Percentiles rank a stretch among this genome's conserved stretches.
Evolutionary conservation across 2,113 vertebrate species (phyloP).

Genomic region (Cichladusa arquata): DNA sequence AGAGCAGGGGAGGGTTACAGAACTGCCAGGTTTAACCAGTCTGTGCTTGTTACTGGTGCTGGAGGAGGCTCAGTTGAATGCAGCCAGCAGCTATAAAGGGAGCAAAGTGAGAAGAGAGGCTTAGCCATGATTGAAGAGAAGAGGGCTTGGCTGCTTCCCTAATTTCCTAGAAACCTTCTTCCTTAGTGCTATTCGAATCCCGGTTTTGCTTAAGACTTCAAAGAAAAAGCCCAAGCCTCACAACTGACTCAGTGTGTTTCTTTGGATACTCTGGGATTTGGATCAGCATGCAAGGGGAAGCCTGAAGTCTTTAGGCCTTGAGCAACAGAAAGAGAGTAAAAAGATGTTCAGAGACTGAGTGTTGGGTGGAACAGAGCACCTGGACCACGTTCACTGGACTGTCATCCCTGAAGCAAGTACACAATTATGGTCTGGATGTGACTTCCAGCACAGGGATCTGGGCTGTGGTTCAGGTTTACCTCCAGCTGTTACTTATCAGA

Average conservation of each 20-base stretch:
- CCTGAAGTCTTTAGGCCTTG: background rate
- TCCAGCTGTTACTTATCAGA: background rate
- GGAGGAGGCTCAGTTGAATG: background rate
- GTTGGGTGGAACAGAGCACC: background rate
- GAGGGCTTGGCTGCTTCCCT: background rate
- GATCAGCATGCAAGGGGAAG: background rate
- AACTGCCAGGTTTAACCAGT: background rate
- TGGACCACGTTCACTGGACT: fast-evolving
- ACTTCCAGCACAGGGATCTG: background rate
- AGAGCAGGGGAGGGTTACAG: background rate
- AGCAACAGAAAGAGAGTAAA: background rate
- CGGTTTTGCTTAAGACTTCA: background rate
- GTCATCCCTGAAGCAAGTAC: background rate
- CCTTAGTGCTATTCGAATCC: background rate
- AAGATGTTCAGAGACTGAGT: background rate
- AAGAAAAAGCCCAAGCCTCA: background rate
- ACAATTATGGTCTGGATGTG: background rate
- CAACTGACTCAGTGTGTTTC: background rate
- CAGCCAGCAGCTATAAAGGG: background rate
- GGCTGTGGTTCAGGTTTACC: background rate
- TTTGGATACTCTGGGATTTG: background rate
- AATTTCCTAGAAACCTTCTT: background rate
- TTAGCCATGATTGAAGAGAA: background rate
- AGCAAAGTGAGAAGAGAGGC: background rate
- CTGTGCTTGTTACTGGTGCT: background rate